Conservation (phyloP, 2,888 invertebrate species). For the Sepioteuthis lessoniana region DNA sequence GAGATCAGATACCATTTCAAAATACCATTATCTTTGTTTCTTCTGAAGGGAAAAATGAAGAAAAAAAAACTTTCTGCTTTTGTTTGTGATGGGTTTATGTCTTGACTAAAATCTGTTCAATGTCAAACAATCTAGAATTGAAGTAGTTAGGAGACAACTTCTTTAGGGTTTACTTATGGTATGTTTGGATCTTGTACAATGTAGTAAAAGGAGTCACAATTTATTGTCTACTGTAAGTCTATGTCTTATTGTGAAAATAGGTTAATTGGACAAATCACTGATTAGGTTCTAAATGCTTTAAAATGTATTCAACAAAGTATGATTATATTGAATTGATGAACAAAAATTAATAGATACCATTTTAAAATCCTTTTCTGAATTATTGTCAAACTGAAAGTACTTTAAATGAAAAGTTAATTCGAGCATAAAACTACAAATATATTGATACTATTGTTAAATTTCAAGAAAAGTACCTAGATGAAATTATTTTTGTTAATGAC, state of each 20-base stretch:
- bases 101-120: neutral
- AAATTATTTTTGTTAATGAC: no score
- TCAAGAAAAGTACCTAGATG: no score
- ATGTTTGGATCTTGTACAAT: neutral
- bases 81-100: neutral
- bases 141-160: neutral
- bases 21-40: neutral
- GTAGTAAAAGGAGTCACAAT: neutral
- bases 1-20: conserved; percentile 2
- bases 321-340: no score
- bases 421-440: no score
- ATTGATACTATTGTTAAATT: no score
- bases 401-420: neutral
- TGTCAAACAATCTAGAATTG: neutral
- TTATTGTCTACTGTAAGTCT: neutral
- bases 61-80: neutral
- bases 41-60: neutral
- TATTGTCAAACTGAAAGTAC: neutral
- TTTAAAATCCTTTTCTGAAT: neutral
- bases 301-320: no score
- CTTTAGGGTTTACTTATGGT: neutral
- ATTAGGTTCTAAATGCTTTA: neutral
- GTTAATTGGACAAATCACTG: neutral
- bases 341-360: no score
- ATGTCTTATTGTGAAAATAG: neutral